phyloP scores from a whole-genome alignment of 2,888 invertebrate genomes.

The Drosophila formosana region DNA sequence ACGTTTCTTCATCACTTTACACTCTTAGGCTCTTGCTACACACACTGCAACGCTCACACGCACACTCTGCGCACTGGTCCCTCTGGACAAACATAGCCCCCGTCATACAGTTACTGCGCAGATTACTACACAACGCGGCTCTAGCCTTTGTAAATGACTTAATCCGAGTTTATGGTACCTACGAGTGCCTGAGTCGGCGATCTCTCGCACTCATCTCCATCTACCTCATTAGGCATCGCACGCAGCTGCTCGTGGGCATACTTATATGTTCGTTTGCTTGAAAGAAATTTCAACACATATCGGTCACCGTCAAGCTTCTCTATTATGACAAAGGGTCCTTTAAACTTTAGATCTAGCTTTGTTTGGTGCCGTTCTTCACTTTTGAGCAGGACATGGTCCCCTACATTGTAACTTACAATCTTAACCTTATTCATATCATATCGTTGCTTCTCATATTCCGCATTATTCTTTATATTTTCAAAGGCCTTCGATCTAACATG shows the following conservation, averaged over 20 bases:
- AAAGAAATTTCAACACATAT: neutral
- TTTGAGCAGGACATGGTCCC: neutral
- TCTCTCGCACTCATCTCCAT: neutral
- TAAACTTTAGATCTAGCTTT: neutral
- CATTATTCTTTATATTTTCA: constrained; percentile 15
- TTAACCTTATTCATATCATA: constrained; percentile 8
- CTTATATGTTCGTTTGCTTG: neutral
- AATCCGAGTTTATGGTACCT: no score
- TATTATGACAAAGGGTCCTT: neutral
- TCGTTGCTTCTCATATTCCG: constrained; percentile 6
- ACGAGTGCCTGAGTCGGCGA: neutral
- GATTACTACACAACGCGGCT: no score
- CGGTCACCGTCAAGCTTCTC: neutral
- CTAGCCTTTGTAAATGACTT: no score
- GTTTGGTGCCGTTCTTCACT: neutral
- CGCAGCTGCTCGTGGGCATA: neutral
- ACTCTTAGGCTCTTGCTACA: no score
- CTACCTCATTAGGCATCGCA: neutral
- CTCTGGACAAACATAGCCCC: no score
- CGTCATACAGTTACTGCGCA: no score
- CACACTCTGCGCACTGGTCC: no score
- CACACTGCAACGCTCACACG: no score
- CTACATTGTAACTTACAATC: constrained; percentile 1
- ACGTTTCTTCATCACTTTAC: no score
- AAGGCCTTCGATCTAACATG: constrained; percentile 12